These are phyloP conservation scores for Macrobrachium rosenbergii DNA, from an alignment of 1,140 invertebrate species.

Conservation along the genomic window DNA sequence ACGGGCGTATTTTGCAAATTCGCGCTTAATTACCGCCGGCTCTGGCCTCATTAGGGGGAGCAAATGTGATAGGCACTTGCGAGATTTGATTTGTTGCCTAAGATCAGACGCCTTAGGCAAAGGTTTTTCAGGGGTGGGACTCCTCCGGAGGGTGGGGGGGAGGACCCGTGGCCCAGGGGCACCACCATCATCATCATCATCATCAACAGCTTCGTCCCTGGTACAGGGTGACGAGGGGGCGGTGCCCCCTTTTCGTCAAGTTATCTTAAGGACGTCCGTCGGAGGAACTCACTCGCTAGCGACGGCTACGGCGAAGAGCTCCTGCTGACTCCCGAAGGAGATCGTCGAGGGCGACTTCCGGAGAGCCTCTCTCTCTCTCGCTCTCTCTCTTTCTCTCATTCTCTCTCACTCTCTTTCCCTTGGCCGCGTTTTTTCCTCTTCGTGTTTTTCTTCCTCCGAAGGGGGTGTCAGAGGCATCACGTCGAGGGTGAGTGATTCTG, in stretches of 20 bases:
- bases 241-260: too few relatives aligned
- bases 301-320: not conserved
- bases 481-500: too few relatives aligned
- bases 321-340: conserved; percentile 1
- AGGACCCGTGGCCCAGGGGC: not conserved
- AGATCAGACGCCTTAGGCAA: conserved; percentile 43
- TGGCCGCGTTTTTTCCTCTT: not conserved
- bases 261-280: too few relatives aligned
- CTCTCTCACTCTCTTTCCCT: not conserved
- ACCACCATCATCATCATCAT: too few relatives aligned
- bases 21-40: conserved; percentile 62
- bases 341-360: not conserved
- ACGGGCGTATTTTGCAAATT: conserved; percentile 59
- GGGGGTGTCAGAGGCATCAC: too few relatives aligned
- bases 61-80: conserved; percentile 64
- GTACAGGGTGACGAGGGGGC: too few relatives aligned
- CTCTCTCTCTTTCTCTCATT: conserved; percentile 5
- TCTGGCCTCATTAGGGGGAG: conserved; percentile 60
- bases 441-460: not conserved
- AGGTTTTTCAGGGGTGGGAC: conserved; percentile 10
- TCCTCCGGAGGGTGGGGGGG: not conserved
- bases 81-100: conserved; percentile 65
- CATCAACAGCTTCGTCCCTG: too few relatives aligned
- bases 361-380: too few relatives aligned
- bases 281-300: not conserved